Percentiles rank a stretch among this genome's conserved stretches.
Evolutionary conservation across 2,888 invertebrate species (phyloP).

Genomic region (Latheticus oryzae): DNA sequence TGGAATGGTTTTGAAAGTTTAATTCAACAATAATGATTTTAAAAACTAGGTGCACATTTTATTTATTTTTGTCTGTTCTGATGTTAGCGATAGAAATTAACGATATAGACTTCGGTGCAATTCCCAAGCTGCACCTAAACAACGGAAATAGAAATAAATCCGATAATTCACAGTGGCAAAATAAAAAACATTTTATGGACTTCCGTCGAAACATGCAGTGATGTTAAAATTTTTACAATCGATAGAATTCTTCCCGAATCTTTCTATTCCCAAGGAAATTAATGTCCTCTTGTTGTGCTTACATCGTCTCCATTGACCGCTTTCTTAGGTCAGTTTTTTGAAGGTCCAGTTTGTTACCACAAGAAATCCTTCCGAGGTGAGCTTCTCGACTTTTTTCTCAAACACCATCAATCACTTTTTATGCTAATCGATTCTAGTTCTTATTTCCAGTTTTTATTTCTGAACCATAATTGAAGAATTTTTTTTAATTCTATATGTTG

Average conservation of each 20-base stretch:
- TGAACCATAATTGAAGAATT: slow-evolving; percentile 20
- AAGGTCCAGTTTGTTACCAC: background rate
- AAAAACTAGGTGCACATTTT: no score
- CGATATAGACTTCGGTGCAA: slow-evolving; percentile 2
- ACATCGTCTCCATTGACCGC: background rate
- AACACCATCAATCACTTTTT: slow-evolving; percentile 30
- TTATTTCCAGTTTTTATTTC: no score
- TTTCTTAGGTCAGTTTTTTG: slow-evolving; percentile 15
- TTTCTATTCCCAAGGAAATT: slow-evolving; percentile 21
- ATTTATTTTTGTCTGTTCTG: background rate
- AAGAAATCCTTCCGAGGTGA: no score
- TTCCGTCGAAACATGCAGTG: background rate
- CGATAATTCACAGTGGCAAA: slow-evolving; percentile 20
- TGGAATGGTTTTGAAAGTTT: no score
- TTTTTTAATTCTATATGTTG: no score
- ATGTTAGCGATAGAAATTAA: slow-evolving; percentile 5
- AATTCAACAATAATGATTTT: no score
- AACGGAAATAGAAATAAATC: slow-evolving; percentile 30
- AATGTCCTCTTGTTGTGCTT: slow-evolving; percentile 18
- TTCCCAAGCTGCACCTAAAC: slow-evolving; percentile 11
- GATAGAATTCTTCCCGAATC: slow-evolving; percentile 16
- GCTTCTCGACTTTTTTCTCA: slow-evolving; percentile 17
- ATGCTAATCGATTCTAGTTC: slow-evolving; percentile 21
- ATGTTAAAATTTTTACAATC: slow-evolving; percentile 20
- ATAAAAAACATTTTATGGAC: slow-evolving; percentile 23